phyloP scores from a whole-genome alignment of 2,797 vertebrate species.

The Onychomys arenicola region DNA sequence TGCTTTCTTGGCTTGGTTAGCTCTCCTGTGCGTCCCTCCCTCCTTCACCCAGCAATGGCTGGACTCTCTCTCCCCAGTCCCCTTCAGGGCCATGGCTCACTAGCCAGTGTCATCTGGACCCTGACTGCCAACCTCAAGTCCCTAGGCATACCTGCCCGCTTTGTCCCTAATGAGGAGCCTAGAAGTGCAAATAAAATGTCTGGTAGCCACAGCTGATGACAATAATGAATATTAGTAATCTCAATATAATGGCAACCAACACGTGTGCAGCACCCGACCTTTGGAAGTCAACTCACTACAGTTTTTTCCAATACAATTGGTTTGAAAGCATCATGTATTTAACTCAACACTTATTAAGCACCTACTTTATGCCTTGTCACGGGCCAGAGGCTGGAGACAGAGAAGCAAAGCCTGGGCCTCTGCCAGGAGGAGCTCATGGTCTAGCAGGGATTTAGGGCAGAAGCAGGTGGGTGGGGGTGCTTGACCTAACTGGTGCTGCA shows the following conservation, averaged over 20 bases:
- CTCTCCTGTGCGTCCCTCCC: neutral
- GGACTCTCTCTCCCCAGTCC: neutral
- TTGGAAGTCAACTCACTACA: neutral
- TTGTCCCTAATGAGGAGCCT: neutral
- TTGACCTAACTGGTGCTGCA: conserved; percentile 29
- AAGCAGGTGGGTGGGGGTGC: neutral
- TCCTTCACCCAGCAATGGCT: neutral
- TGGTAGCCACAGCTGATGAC: neutral
- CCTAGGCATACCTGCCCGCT: conserved; percentile 1
- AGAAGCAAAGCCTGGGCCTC: neutral
- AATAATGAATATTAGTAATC: neutral
- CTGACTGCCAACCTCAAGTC: neutral
- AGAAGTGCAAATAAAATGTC: neutral
- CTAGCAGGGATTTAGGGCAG: neutral
- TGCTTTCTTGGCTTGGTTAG: neutral
- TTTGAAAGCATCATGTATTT: neutral
- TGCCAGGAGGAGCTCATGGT: neutral
- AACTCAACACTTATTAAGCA: neutral
- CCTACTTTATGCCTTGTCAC: neutral
- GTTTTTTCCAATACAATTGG: neutral
- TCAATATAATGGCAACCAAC: neutral
- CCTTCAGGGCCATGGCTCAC: neutral
- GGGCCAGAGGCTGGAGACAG: neutral
- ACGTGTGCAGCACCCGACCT: neutral
- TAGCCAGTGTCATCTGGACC: conserved; percentile 2